A percentile compares a stretch with the other conserved stretches of the same genome.
Conservation (phyloP, 2,888 invertebrate species). For the Brassicogethes aeneus region DNA sequence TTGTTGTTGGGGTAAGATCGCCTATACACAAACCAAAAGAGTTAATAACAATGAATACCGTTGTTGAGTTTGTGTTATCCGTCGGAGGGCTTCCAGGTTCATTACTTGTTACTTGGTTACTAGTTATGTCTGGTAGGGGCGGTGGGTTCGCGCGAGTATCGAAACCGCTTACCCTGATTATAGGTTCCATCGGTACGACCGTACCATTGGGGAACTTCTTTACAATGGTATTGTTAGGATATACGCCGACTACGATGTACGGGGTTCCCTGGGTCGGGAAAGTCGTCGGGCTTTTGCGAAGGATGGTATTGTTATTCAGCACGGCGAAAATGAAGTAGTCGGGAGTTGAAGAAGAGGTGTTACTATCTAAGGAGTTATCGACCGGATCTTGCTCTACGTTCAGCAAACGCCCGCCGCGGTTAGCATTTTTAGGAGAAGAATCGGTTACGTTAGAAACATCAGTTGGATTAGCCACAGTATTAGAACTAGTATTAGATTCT, state of each 20-base stretch:
- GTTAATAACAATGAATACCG: constrained; percentile 39
- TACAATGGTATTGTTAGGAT: constrained; percentile 69
- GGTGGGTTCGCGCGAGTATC: constrained; percentile 46
- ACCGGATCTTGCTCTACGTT: constrained; percentile 21
- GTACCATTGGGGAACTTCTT: constrained; percentile 75
- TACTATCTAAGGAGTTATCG: constrained; percentile 22
- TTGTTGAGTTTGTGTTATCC: constrained; percentile 49
- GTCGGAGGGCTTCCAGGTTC: constrained; percentile 28
- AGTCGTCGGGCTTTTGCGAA: constrained; percentile 61
- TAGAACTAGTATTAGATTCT: constrained; percentile 12
- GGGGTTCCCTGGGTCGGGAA: constrained; percentile 61
- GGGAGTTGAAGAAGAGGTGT: constrained; percentile 34
- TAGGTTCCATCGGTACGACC: constrained; percentile 56
- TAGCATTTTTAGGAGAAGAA: constrained; percentile 12
- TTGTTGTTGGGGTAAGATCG: too few relatives aligned
- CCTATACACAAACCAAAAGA: constrained; percentile 29
- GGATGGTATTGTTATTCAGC: constrained; percentile 69
- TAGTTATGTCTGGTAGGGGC: constrained; percentile 53
- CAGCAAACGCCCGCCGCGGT: constrained; percentile 29
- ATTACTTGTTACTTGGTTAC: constrained; percentile 51
- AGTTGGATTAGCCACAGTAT: constrained; percentile 8
- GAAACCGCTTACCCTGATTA: constrained; percentile 47
- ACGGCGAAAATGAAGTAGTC: constrained; percentile 68
- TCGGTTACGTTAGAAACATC: constrained; percentile 11
- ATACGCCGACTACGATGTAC: constrained; percentile 66